Conservation (phyloP, 2,888 invertebrate species). For the Drosophila barbarae region DNA sequence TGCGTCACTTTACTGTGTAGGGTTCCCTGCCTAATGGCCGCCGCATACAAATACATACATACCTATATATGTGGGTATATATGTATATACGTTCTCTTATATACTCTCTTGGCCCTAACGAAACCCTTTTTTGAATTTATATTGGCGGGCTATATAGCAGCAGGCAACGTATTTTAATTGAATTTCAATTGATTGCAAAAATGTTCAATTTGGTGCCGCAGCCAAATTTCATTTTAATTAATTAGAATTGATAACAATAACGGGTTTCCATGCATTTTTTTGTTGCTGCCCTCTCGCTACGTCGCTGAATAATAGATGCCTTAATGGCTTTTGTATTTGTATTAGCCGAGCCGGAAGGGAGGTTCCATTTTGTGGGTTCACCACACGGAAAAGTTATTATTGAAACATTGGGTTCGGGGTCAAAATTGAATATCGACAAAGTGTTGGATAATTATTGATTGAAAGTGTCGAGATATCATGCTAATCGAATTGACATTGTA, state of each 20-base stretch:
- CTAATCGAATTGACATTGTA: slow-evolving; percentile 27
- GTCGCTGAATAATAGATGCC: slow-evolving; percentile 30
- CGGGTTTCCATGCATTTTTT: slow-evolving; percentile 29
- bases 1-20: slow-evolving; percentile 19
- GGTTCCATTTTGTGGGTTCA: background rate
- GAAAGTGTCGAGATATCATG: slow-evolving; percentile 25
- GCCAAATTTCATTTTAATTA: slow-evolving; percentile 69
- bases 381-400: slow-evolving; percentile 8
- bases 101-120: slow-evolving; percentile 30
- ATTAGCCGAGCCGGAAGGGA: background rate
- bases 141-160: slow-evolving; percentile 39
- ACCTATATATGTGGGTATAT: slow-evolving; percentile 3
- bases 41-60: slow-evolving; percentile 1
- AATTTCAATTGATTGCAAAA: slow-evolving; percentile 74
- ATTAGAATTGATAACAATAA: slow-evolving; percentile 68
- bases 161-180: slow-evolving; percentile 66
- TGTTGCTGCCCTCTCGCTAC: background rate
- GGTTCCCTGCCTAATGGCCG: slow-evolving; percentile 51
- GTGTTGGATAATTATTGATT: slow-evolving; percentile 33
- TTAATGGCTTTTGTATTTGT: slow-evolving; percentile 37
- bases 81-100: background rate
- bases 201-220: slow-evolving; percentile 53
- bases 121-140: slow-evolving; percentile 38
- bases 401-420: slow-evolving; percentile 1
- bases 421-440: slow-evolving; percentile 15